phyloP scores from a whole-genome alignment of 2,888 invertebrate species.

The Oscheius sp. region DNA sequence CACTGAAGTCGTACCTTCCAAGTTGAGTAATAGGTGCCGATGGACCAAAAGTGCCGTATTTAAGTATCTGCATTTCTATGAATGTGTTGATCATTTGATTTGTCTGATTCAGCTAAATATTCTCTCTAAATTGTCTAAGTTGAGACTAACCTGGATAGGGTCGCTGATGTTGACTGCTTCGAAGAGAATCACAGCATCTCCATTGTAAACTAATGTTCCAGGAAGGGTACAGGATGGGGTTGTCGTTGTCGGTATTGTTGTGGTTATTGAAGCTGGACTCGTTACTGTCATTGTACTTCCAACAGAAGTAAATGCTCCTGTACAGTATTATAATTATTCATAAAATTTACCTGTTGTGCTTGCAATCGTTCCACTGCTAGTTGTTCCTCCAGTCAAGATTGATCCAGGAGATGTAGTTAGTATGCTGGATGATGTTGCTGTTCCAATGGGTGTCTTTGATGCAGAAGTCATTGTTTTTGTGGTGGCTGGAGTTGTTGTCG shows the following conservation, averaged over 20 bases:
- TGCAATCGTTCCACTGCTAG: too few relatives aligned
- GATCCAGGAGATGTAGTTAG: too few relatives aligned
- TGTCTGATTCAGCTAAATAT: neutral
- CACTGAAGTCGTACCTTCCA: neutral
- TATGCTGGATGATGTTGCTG: too few relatives aligned
- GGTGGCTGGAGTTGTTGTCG: neutral
- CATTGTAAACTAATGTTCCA: conserved; percentile 4
- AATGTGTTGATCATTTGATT: conserved; percentile 21
- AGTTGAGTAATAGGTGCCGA: neutral
- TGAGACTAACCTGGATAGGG: neutral
- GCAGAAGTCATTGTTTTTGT: neutral
- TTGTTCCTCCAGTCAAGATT: too few relatives aligned
- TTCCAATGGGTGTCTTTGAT: too few relatives aligned
- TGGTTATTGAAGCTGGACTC: neutral
- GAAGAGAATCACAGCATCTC: conserved; percentile 5
- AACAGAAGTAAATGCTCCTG: neutral
- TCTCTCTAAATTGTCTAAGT: neutral
- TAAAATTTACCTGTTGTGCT: too few relatives aligned
- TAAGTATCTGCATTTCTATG: conserved; percentile 13
- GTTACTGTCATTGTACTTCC: neutral
- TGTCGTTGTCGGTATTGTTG: neutral
- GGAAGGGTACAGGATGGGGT: neutral
- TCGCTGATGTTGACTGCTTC: neutral
- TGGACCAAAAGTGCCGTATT: neutral
- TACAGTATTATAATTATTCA: too few relatives aligned